These are phyloP conservation scores for Poeciliopsis occidentalis DNA, from an alignment of 2,113 vertebrate genomes.

Conservation along the genomic window DNA sequence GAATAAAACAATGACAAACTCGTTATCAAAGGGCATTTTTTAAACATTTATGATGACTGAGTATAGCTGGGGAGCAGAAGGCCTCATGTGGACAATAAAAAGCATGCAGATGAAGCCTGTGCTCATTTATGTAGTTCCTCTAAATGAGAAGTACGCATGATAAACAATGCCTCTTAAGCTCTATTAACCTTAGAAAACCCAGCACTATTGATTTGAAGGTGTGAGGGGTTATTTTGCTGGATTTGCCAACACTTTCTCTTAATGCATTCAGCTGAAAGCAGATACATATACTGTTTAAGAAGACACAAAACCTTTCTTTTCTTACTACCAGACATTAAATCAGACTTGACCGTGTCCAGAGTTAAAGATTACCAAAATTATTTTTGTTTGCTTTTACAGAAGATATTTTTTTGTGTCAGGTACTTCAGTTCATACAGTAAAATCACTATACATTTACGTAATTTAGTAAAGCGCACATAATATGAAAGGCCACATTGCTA, in stretches of 20 bases:
- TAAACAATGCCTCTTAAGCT: constrained; percentile 63
- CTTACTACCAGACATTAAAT: not conserved
- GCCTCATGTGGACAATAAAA: constrained; percentile 71
- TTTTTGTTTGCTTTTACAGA: not conserved
- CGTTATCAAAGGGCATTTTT: constrained; percentile 85
- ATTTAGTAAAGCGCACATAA: no score
- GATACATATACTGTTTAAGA: not conserved
- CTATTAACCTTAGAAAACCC: constrained; percentile 64
- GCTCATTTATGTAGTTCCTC: constrained; percentile 63
- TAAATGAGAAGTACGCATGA: constrained; percentile 65
- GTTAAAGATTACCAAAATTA: not conserved
- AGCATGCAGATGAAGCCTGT: constrained; percentile 63
- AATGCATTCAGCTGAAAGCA: constrained; percentile 7
- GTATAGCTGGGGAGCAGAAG: constrained; percentile 65
- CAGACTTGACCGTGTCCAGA: not conserved
- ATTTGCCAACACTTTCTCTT: constrained; percentile 46
- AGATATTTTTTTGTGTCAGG: no score
- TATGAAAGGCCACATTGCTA: no score
- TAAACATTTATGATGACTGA: constrained; percentile 83
- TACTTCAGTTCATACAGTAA: not conserved
- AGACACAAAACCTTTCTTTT: not conserved
- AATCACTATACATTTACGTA: not conserved
- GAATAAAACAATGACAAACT: constrained; percentile 85
- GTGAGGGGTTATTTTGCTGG: constrained; percentile 61
- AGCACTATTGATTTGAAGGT: constrained; percentile 35